A percentile compares a stretch with the other conserved stretches of the same genome.
Conservation (phyloP, 2,113 vertebrate species). For the Oostethus manadensis region DNA sequence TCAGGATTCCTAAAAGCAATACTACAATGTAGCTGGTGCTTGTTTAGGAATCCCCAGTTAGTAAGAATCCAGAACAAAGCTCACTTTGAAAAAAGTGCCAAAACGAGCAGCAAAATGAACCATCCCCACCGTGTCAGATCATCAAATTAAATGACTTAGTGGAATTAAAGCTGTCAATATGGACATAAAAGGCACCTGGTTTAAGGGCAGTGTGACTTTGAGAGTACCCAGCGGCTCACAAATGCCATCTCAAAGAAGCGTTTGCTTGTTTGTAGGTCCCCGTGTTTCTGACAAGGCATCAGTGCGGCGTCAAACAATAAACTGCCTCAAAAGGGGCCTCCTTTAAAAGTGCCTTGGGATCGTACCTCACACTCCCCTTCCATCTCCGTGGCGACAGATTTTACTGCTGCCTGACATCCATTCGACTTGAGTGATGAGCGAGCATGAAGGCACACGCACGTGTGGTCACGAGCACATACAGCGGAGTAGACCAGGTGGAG, state of each 20-base stretch:
- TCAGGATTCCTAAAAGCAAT: too few species aligned
- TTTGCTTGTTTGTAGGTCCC: slow-evolving; percentile 59
- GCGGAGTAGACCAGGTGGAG: slow-evolving; percentile 4
- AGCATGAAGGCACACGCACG: slow-evolving; percentile 32
- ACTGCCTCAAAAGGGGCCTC: slow-evolving; percentile 56
- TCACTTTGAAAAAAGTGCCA: too few species aligned
- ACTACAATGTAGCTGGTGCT: too few species aligned
- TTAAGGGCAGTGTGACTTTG: slow-evolving; percentile 40
- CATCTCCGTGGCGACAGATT: slow-evolving; percentile 64
- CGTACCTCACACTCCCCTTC: slow-evolving; percentile 55
- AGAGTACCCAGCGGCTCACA: slow-evolving; percentile 4
- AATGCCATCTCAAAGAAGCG: slow-evolving; percentile 43
- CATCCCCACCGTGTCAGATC: slow-evolving; percentile 17
- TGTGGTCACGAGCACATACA: slow-evolving; percentile 21
- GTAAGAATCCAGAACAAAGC: too few species aligned
- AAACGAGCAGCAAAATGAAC: slow-evolving; percentile 12
- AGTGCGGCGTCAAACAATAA: slow-evolving; percentile 59
- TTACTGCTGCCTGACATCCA: slow-evolving; percentile 65
- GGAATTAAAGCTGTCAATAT: slow-evolving; percentile 27
- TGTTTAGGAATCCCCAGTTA: too few species aligned
- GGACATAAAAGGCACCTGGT: slow-evolving; percentile 31
- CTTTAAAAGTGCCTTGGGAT: slow-evolving; percentile 59
- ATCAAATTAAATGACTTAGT: slow-evolving; percentile 40
- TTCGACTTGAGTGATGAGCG: slow-evolving; percentile 65
- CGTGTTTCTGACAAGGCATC: slow-evolving; percentile 62